phyloP scores from a whole-genome alignment of 2,888 invertebrate genomes.

The Mythimna pallens region DNA sequence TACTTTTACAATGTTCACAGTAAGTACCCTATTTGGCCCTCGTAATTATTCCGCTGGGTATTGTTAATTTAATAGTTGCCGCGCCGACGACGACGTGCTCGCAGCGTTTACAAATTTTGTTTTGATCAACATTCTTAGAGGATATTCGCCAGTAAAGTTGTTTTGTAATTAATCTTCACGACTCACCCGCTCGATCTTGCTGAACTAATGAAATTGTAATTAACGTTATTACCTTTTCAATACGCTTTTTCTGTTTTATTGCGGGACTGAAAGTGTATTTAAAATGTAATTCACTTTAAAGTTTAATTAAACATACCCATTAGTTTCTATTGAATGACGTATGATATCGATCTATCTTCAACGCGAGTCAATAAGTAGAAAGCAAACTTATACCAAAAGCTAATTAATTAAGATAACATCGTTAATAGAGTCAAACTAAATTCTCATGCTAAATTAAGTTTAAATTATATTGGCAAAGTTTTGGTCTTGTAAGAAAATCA shows the following conservation, averaged over 20 bases:
- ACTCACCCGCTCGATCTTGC: slow-evolving; percentile 48
- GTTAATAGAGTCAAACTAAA: slow-evolving; percentile 27
- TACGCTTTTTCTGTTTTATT: slow-evolving; percentile 32
- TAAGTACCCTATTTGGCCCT: slow-evolving; percentile 59
- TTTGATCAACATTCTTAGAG: slow-evolving; percentile 66
- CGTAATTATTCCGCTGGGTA: slow-evolving; percentile 64
- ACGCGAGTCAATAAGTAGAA: slow-evolving; percentile 12
- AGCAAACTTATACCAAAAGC: slow-evolving; percentile 12
- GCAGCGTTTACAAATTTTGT: slow-evolving; percentile 64
- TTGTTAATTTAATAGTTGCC: slow-evolving; percentile 69
- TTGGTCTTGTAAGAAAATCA: slow-evolving; percentile 34
- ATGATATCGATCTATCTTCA: slow-evolving; percentile 17
- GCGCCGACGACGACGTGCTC: slow-evolving; percentile 51
- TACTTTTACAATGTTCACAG: slow-evolving; percentile 51
- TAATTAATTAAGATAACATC: slow-evolving; percentile 33
- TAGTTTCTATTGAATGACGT: neutral
- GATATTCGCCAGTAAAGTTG: slow-evolving; percentile 59
- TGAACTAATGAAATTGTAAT: slow-evolving; percentile 54
- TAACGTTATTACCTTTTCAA: slow-evolving; percentile 51
- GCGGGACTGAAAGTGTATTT: slow-evolving; percentile 14
- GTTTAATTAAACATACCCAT: slow-evolving; percentile 23
- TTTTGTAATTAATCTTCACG: slow-evolving; percentile 69
- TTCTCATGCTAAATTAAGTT: slow-evolving; percentile 36
- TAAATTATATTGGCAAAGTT: slow-evolving; percentile 48
- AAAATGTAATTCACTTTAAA: slow-evolving; percentile 11